These are phyloP conservation scores for Ophioninae sp. DNA, from an alignment of 2,888 invertebrate species.

Conservation along the genomic window DNA sequence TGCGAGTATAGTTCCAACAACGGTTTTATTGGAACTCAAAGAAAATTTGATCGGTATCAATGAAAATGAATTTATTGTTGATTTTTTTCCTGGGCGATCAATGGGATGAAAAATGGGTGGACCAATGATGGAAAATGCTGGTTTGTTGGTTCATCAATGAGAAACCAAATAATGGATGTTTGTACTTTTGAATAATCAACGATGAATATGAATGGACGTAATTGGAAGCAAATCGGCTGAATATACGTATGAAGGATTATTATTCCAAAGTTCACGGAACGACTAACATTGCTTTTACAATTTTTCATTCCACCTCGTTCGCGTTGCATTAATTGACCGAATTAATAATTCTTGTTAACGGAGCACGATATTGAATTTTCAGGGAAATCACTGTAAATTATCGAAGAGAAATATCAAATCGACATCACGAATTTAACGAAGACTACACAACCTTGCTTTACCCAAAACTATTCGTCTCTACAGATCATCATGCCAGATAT, in stretches of 20 bases:
- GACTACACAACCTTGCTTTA: neutral
- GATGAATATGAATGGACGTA: neutral
- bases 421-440: neutral
- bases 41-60: neutral
- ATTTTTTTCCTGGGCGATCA: neutral
- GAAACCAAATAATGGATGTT: slow-evolving; percentile 7
- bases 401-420: neutral
- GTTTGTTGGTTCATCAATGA: neutral
- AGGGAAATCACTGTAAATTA: neutral
- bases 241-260: neutral
- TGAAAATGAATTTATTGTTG: neutral
- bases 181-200: slow-evolving; percentile 12
- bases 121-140: too few relatives aligned
- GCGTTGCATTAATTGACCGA: neutral
- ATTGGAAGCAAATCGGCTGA: neutral
- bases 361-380: neutral
- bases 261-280: slow-evolving; percentile 10
- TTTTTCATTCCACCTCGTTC: neutral
- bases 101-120: neutral
- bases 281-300: neutral
- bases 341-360: slow-evolving; percentile 8
- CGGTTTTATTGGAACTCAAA: neutral
- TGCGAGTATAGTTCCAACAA: neutral
- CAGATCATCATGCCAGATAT: neutral
- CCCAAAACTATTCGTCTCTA: neutral